Evolutionary conservation across 2,797 vertebrate genomes (phyloP).

Genomic region (Limosa lapponica): DNA sequence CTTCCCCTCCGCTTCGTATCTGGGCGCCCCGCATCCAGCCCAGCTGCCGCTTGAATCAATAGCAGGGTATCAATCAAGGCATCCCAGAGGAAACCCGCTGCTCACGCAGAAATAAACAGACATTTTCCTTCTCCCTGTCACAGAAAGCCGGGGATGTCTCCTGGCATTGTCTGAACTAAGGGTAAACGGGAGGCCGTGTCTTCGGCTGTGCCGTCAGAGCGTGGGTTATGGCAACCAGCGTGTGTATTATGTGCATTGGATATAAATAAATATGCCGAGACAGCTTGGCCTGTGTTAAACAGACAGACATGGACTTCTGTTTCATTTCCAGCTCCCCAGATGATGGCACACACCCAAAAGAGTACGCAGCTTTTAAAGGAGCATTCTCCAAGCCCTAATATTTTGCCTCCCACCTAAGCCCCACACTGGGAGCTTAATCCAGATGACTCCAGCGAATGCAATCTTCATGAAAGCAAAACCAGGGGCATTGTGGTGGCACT

Average conservation of each 20-base stretch:
- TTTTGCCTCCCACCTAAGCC: not conserved
- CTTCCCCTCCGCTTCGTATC: not conserved
- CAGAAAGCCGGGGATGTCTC: not conserved
- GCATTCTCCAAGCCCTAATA: not conserved
- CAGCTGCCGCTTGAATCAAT: constrained; percentile 23
- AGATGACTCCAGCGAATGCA: accelerated
- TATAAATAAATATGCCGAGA: constrained; percentile 2
- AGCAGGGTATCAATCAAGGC: not conserved
- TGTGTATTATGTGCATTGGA: not conserved
- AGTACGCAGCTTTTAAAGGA: not conserved
- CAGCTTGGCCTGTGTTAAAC: not conserved
- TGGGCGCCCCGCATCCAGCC: not conserved
- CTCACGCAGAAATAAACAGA: not conserved
- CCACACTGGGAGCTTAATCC: not conserved
- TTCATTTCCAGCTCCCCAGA: not conserved
- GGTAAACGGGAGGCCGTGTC: not conserved
- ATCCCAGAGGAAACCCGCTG: not conserved
- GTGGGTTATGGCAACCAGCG: accelerated
- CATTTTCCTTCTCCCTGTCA: constrained; percentile 1
- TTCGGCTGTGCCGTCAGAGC: not conserved
- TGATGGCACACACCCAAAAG: not conserved
- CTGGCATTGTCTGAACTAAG: not conserved
- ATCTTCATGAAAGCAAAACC: not conserved
- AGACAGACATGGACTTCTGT: not conserved
- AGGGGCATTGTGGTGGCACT: not conserved